These are phyloP conservation scores for Lycaon pictus DNA, from an alignment of 2,113 vertebrate species.

Conservation along the genomic window DNA sequence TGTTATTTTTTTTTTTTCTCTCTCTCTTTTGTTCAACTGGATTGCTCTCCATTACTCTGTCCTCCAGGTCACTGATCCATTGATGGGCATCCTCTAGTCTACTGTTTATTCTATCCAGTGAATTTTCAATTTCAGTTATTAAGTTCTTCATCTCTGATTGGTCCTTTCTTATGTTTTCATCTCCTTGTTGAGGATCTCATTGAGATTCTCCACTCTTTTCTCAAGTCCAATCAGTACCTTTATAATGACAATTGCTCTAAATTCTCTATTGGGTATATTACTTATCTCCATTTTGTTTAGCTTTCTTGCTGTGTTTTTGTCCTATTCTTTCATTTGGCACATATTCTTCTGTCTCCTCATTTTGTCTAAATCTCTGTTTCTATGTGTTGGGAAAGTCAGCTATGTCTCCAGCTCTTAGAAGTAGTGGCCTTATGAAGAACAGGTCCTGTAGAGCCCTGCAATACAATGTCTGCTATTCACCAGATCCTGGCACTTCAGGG, in stretches of 20 bases:
- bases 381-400: not conserved
- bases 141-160: not conserved
- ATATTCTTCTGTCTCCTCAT: not conserved
- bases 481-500: not conserved
- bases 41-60: not conserved
- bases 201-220: not conserved
- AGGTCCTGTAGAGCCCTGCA: not conserved
- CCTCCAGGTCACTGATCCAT: not conserved
- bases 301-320: not conserved
- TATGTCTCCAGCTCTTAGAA: not conserved
- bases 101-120: not conserved
- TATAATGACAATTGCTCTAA: not conserved
- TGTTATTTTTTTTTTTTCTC: not conserved
- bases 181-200: not conserved
- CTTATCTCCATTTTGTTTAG: not conserved
- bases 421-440: not conserved
- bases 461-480: not conserved
- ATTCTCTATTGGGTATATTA: not conserved
- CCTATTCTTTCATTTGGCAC: not conserved
- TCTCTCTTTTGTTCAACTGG: not conserved
- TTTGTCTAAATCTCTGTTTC: not conserved
- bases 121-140: not conserved
- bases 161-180: not conserved
- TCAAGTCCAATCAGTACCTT: not conserved
- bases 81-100: not conserved